phyloP scores from a whole-genome alignment of 1,140 invertebrate species.

The Samia ricini region DNA sequence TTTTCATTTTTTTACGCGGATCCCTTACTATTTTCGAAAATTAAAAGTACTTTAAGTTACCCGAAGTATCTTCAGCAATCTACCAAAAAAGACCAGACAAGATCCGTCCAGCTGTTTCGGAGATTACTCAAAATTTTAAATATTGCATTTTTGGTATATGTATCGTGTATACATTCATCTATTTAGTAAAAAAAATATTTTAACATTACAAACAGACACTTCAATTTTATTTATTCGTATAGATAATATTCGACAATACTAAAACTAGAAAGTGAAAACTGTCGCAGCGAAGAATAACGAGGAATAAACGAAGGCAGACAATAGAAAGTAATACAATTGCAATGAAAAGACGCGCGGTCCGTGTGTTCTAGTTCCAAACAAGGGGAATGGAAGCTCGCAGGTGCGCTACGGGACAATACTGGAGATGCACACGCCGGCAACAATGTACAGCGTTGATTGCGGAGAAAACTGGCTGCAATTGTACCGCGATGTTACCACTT shows the following conservation, averaged over 20 bases:
- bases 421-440: conserved; percentile 29
- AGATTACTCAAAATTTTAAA: no score
- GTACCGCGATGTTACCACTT: conserved; percentile 6
- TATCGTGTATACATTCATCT: no score
- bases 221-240: no score
- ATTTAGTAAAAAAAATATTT: no score
- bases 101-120: no score
- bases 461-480: conserved; percentile 19
- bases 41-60: no score
- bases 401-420: conserved; percentile 53
- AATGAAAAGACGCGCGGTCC: conserved; percentile 64
- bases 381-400: conserved; percentile 56
- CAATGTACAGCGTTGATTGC: conserved; percentile 40
- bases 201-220: no score
- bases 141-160: no score
- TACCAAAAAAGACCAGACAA: no score
- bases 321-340: conserved; percentile 64
- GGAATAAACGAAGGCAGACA: conserved; percentile 72
- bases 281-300: conserved; percentile 30
- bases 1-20: no score
- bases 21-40: no score
- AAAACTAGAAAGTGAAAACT: conserved; percentile 36
- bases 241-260: neutral
- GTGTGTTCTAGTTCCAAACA: conserved; percentile 63
- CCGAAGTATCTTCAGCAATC: no score